Conservation (phyloP, 2,888 invertebrate genomes). For the Orchestes rusci region DNA sequence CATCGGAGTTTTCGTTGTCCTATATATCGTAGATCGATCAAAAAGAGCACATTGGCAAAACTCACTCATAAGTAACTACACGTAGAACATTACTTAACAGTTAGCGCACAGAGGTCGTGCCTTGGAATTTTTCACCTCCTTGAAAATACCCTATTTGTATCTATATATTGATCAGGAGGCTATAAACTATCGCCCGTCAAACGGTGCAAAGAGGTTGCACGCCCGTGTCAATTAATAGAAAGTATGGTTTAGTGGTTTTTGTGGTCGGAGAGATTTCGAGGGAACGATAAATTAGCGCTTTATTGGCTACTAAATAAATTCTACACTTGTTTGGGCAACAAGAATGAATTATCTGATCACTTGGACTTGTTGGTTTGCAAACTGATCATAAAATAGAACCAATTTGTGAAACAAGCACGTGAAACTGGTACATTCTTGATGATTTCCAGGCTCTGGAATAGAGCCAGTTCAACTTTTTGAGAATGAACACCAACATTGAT, state of each 20-base stretch:
- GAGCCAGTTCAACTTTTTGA: too few species aligned
- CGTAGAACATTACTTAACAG: slow-evolving; percentile 21
- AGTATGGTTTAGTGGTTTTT: slow-evolving; percentile 17
- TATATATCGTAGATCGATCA: neutral
- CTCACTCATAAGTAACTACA: slow-evolving; percentile 16
- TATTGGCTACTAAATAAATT: too few species aligned
- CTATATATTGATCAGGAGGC: slow-evolving; percentile 24
- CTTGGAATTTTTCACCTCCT: slow-evolving; percentile 11
- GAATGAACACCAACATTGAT: too few species aligned
- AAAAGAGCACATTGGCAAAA: slow-evolving; percentile 18
- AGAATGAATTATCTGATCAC: too few species aligned
- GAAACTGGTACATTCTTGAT: too few species aligned
- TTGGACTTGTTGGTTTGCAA: too few species aligned
- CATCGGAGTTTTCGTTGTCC: slow-evolving; percentile 1
- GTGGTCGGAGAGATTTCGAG: slow-evolving; percentile 8
- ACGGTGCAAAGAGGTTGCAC: slow-evolving; percentile 21
- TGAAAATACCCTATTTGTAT: slow-evolving; percentile 24
- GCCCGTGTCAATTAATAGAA: slow-evolving; percentile 23
- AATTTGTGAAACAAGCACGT: too few species aligned
- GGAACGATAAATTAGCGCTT: slow-evolving; percentile 16
- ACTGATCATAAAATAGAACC: too few species aligned
- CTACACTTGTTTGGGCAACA: too few species aligned
- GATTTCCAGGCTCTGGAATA: too few species aligned
- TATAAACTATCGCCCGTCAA: slow-evolving; percentile 21
- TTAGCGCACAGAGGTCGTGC: slow-evolving; percentile 21